Evolutionary conservation across 2,797 vertebrate genomes (phyloP).

Genomic region (Coreius guichenoti): DNA sequence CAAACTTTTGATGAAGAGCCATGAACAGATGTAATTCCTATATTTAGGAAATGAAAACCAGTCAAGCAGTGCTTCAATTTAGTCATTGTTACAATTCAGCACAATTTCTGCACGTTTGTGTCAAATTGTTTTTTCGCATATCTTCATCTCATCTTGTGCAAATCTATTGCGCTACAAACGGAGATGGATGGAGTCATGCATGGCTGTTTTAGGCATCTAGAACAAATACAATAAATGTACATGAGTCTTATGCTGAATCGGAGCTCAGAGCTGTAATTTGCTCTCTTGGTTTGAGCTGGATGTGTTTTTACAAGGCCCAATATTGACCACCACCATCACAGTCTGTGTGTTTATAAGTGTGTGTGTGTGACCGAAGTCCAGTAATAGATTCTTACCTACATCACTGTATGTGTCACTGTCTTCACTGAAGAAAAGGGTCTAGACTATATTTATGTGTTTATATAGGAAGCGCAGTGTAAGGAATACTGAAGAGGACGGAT

Average conservation of each 20-base stretch:
- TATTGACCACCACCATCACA: conserved; percentile 44
- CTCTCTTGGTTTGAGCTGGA: conserved; percentile 62
- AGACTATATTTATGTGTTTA: conserved; percentile 54
- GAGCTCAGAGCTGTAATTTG: conserved; percentile 74
- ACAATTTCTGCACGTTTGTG: conserved; percentile 77
- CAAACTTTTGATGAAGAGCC: conserved; percentile 74
- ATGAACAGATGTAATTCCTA: conserved; percentile 74
- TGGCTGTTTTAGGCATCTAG: conserved; percentile 77
- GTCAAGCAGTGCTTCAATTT: conserved; percentile 79
- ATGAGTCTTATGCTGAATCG: conserved; percentile 77
- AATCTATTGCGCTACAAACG: conserved; percentile 70
- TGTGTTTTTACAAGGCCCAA: conserved; percentile 56
- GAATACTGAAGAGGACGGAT: conserved; percentile 50
- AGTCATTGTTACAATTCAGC: conserved; percentile 81
- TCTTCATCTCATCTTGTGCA: conserved; percentile 75
- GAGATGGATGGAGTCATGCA: conserved; percentile 84
- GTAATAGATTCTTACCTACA: conserved; percentile 56
- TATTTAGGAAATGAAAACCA: conserved; percentile 78
- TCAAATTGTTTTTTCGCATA: conserved; percentile 68
- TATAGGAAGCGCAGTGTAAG: conserved; percentile 35
- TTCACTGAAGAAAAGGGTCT: conserved; percentile 51
- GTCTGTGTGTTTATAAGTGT: conserved; percentile 43
- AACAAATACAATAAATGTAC: conserved; percentile 81
- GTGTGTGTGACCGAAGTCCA: conserved; percentile 61
- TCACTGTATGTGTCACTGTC: conserved; percentile 51